Percentiles rank a stretch among this genome's conserved stretches.
Conservation (phyloP, 2,888 invertebrate genomes). For the Malthinus seriepunctatus region DNA sequence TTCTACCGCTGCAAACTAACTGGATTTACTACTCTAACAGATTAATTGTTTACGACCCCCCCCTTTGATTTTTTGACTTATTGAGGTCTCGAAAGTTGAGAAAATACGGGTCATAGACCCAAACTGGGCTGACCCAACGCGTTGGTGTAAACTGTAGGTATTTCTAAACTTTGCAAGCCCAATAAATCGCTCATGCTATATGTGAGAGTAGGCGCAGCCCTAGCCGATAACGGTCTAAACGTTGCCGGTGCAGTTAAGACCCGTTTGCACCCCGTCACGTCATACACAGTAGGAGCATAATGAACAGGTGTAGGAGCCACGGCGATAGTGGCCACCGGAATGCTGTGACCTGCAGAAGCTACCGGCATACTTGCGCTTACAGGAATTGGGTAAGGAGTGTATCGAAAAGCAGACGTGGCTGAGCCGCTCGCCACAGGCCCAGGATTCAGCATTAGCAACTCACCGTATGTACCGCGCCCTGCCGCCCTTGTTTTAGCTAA, state of each 20-base stretch:
- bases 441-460: slow-evolving; percentile 88
- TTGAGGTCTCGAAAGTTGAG: slow-evolving; percentile 32
- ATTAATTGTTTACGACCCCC: too few relatives aligned
- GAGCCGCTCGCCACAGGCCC: slow-evolving; percentile 54
- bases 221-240: slow-evolving; percentile 54
- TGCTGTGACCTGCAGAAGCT: slow-evolving; percentile 43
- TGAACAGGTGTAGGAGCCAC: slow-evolving; percentile 51
- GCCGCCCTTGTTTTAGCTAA: slow-evolving; percentile 94
- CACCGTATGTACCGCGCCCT: slow-evolving; percentile 96
- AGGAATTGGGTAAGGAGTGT: slow-evolving; percentile 67
- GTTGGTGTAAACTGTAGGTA: slow-evolving; percentile 73
- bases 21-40: too few relatives aligned
- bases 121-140: slow-evolving; percentile 66
- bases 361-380: slow-evolving; percentile 50
- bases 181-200: slow-evolving; percentile 74
- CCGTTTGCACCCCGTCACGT: slow-evolving; percentile 59
- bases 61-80: slow-evolving; percentile 1
- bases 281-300: slow-evolving; percentile 55
- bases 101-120: slow-evolving; percentile 66
- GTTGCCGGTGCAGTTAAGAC: slow-evolving; percentile 64
- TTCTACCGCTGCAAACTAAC: too few relatives aligned
- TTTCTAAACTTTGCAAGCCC: slow-evolving; percentile 69
- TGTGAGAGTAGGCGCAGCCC: slow-evolving; percentile 62
- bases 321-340: slow-evolving; percentile 48
- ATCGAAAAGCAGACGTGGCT: slow-evolving; percentile 58